Evolutionary conservation across 2,888 invertebrate species (phyloP).

Genomic region (Polyommatus iphigenia): DNA sequence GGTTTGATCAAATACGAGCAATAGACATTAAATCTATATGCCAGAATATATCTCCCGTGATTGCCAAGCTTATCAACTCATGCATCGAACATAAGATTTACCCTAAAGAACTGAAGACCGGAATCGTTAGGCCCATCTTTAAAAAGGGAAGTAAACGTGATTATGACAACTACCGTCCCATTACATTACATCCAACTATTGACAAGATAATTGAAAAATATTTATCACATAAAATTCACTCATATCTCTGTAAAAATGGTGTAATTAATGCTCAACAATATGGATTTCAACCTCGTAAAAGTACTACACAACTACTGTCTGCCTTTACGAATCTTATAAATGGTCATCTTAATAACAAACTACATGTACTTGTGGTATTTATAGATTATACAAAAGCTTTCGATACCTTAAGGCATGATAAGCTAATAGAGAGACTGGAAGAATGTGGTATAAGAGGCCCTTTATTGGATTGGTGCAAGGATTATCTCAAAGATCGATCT

Average conservation of each 20-base stretch:
- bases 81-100: slow-evolving; percentile 31
- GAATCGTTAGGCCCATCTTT: slow-evolving; percentile 39
- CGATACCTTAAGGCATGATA: not conserved
- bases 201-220: slow-evolving; percentile 33
- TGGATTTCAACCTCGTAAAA: not conserved
- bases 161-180: slow-evolving; percentile 33
- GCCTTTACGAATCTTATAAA: slow-evolving; percentile 29
- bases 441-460: slow-evolving; percentile 23
- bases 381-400: slow-evolving; percentile 25
- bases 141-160: slow-evolving; percentile 30
- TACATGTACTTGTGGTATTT: slow-evolving; percentile 8
- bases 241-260: slow-evolving; percentile 11
- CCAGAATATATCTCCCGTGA: slow-evolving; percentile 24
- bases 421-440: not conserved
- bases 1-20: slow-evolving; percentile 16
- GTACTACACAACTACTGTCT: slow-evolving; percentile 24
- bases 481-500: slow-evolving; percentile 23
- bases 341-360: not conserved
- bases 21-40: not conserved
- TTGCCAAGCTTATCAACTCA: slow-evolving; percentile 37
- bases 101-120: slow-evolving; percentile 37
- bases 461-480: not conserved
- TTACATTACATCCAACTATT: slow-evolving; percentile 23
- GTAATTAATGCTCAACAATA: slow-evolving; percentile 22
- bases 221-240: slow-evolving; percentile 25